Evolutionary conservation across 2,888 invertebrate species (phyloP).

Genomic region (Pseudococcus viburni): DNA sequence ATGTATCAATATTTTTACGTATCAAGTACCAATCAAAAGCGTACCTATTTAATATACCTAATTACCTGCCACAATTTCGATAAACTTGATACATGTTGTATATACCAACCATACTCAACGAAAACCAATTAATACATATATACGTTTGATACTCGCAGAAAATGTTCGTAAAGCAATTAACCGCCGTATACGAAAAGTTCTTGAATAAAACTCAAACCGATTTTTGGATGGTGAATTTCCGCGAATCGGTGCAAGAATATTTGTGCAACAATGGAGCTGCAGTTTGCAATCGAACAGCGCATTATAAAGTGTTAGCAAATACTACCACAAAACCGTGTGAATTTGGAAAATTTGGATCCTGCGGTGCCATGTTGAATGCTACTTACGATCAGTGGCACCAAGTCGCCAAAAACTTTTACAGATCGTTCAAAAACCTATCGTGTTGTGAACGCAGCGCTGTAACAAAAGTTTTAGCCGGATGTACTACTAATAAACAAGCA

Average conservation of each 20-base stretch:
- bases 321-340: background rate
- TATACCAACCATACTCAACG: no score
- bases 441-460: background rate
- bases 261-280: slow-evolving; percentile 22
- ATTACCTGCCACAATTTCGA: no score
- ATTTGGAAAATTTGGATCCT: background rate
- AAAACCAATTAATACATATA: background rate
- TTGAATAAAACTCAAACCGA: slow-evolving; percentile 4
- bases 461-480: background rate
- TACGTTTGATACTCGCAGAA: background rate
- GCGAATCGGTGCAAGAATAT: background rate
- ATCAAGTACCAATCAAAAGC: no score
- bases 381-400: slow-evolving; percentile 39
- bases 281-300: slow-evolving; percentile 45
- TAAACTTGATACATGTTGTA: background rate
- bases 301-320: background rate
- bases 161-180: slow-evolving; percentile 53
- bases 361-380: slow-evolving; percentile 23
- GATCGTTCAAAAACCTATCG: background rate
- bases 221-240: slow-evolving; percentile 19
- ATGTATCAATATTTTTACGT: background rate
- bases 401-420: background rate
- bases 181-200: slow-evolving; percentile 42
- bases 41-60: no score
- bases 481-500: slow-evolving; percentile 41